Evolutionary conservation across 2,888 invertebrate genomes (phyloP).

Genomic region (Calliphora vomitoria): DNA sequence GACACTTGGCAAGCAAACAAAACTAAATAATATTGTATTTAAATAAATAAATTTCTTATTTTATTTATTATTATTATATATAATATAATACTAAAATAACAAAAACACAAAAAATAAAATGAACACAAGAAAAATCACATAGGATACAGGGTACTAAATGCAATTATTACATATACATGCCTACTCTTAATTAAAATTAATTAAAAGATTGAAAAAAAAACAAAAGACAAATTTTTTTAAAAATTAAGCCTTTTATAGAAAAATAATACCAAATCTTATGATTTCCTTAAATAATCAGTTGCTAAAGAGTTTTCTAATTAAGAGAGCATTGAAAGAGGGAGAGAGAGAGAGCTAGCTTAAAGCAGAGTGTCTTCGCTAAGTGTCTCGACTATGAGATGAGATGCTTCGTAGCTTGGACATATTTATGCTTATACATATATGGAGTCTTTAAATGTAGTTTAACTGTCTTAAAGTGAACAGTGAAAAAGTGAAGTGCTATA

Average conservation of each 20-base stretch:
- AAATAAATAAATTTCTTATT: conserved; percentile 41
- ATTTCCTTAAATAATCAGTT: conserved; percentile 14
- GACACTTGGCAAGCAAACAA: conserved; percentile 39
- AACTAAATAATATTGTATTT: conserved; percentile 26
- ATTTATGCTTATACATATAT: no score
- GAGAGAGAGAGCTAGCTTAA: not conserved
- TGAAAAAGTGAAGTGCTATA: no score
- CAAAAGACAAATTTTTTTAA: conserved; percentile 24
- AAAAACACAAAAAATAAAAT: conserved; percentile 48
- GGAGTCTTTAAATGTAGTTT: no score
- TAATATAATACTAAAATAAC: conserved; percentile 30
- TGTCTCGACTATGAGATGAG: not conserved
- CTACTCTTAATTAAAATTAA: conserved; percentile 71
- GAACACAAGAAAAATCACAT: conserved; percentile 80
- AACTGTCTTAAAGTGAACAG: no score
- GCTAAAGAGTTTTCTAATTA: conserved; percentile 39
- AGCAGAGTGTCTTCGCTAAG: not conserved
- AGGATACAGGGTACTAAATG: conserved; percentile 98
- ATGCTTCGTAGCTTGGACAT: no score
- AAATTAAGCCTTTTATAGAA: conserved; percentile 75
- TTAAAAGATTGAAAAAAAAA: conserved; percentile 47
- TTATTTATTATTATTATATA: conserved; percentile 47
- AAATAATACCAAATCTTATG: conserved; percentile 58
- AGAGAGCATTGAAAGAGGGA: not conserved
- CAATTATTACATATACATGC: conserved; percentile 89